phyloP scores from a whole-genome alignment of 2,113 vertebrate species.

The Poecile atricapillus region DNA sequence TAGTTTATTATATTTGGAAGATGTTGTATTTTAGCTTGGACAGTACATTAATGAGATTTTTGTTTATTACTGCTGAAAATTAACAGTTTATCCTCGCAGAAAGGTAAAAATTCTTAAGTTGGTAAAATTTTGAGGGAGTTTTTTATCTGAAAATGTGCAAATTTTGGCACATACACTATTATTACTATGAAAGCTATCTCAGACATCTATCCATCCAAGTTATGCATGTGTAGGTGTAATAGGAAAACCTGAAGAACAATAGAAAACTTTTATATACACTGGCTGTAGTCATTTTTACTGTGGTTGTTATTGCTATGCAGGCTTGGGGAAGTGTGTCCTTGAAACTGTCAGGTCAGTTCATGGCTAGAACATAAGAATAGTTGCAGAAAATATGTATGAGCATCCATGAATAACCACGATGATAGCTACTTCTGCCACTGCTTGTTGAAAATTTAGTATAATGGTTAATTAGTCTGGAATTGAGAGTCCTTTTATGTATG shows the following conservation, averaged over 20 bases:
- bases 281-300: background rate
- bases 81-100: background rate
- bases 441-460: background rate
- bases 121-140: background rate
- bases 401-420: background rate
- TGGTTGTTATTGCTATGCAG: background rate
- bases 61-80: background rate
- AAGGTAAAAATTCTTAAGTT: background rate
- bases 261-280: background rate
- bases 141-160: background rate
- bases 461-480: background rate
- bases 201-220: background rate
- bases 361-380: background rate
- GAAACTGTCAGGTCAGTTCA: background rate
- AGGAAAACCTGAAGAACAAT: background rate
- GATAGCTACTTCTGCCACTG: background rate
- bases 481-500: background rate
- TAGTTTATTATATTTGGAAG: background rate
- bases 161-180: background rate
- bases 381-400: background rate
- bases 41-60: background rate
- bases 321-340: background rate
- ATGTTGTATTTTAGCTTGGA: background rate
- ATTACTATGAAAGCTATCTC: background rate
- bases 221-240: background rate